These are phyloP conservation scores for Rotaria socialis DNA, from an alignment of 2,888 invertebrate species.

Conservation along the genomic window DNA sequence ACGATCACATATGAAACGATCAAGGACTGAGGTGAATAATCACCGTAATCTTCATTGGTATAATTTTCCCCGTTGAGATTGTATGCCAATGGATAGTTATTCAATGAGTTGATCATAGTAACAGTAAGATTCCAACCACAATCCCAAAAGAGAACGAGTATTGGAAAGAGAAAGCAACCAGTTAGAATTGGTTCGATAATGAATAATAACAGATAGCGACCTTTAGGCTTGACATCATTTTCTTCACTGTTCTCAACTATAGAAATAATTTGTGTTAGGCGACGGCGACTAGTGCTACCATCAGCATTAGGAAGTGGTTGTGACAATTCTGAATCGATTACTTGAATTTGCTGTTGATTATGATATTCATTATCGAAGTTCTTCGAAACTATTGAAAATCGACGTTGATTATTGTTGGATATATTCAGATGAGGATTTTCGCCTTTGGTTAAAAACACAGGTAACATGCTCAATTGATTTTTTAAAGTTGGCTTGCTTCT, in stretches of 20 bases:
- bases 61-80: background rate
- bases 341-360: background rate
- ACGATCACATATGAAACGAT: background rate
- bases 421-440: background rate
- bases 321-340: background rate
- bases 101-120: background rate
- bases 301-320: background rate
- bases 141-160: background rate
- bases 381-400: background rate
- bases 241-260: background rate
- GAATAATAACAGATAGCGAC: background rate
- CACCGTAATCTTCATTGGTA: background rate
- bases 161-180: background rate
- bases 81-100: background rate
- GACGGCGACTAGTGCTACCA: background rate
- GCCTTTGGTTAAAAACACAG: background rate
- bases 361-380: background rate
- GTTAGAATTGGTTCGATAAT: background rate
- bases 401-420: background rate
- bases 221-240: background rate
- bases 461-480: background rate
- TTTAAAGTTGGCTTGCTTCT: no score
- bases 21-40: background rate
- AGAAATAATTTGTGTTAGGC: background rate
- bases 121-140: conserved; percentile 2